phyloP scores from a whole-genome alignment of 2,797 vertebrate species.

The Anguilla anguilla region DNA sequence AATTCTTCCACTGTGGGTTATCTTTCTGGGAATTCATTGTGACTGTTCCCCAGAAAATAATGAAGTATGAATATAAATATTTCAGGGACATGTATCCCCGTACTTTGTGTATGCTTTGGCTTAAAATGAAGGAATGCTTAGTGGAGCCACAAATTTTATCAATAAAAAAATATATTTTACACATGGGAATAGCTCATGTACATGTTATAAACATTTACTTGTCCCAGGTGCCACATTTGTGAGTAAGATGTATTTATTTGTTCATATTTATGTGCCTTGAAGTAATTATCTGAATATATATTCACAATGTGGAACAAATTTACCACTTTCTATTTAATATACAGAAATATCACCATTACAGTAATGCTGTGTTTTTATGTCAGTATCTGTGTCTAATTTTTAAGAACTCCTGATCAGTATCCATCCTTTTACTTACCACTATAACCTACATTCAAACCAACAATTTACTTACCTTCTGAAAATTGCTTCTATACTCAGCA shows the following conservation, averaged over 20 bases:
- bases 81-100: conserved; percentile 5
- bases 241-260: conserved; percentile 8
- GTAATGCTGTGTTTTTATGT: no score
- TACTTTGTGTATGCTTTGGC: not conserved
- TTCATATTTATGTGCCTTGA: not conserved
- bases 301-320: not conserved
- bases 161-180: not conserved
- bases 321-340: no score
- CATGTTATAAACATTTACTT: not conserved
- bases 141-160: not conserved
- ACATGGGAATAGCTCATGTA: not conserved
- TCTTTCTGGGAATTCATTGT: conserved; percentile 1
- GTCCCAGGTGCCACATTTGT: not conserved
- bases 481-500: not conserved
- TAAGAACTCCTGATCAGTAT: not conserved
- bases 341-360: no score
- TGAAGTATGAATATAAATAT: conserved; percentile 18
- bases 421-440: not conserved
- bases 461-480: not conserved
- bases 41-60: not conserved
- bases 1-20: conserved; percentile 16
- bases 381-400: no score
- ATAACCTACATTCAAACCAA: not conserved
- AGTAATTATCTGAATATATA: not conserved
- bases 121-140: not conserved